These are phyloP conservation scores for Crotalus viridis DNA, from an alignment of 2,113 vertebrate genomes.

Conservation along the genomic window DNA sequence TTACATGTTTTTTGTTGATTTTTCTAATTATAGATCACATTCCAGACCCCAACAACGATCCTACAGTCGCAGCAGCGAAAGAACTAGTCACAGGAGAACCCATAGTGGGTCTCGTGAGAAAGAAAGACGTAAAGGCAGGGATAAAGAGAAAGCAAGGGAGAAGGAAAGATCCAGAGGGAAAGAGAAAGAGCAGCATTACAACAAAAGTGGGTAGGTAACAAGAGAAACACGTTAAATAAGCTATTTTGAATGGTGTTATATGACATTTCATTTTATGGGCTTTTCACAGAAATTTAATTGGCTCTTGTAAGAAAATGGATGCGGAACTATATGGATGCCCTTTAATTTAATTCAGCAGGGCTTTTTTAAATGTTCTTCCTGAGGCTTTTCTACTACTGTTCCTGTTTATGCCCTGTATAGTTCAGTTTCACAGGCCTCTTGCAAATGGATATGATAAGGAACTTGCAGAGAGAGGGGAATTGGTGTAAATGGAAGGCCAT, in stretches of 20 bases:
- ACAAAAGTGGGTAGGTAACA: conserved; percentile 70
- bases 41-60: conserved; percentile 81
- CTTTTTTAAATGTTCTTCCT: background rate
- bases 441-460: background rate
- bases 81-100: conserved; percentile 75
- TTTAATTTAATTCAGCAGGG: background rate
- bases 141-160: conserved; percentile 69
- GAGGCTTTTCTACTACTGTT: background rate
- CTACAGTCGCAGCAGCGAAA: conserved; percentile 80
- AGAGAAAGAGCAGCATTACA: conserved; percentile 69
- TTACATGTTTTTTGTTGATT: background rate
- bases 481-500: background rate
- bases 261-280: background rate
- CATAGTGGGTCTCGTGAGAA: conserved; percentile 75
- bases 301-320: background rate
- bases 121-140: conserved; percentile 77
- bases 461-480: background rate
- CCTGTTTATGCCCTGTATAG: background rate
- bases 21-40: conserved; percentile 73
- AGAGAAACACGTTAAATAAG: fast-evolving
- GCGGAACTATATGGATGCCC: background rate
- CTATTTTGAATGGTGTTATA: background rate
- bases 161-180: conserved; percentile 73
- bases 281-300: background rate
- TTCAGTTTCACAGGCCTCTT: background rate